Conservation (phyloP, 1,140 invertebrate species). For the Pissodes strobi region DNA sequence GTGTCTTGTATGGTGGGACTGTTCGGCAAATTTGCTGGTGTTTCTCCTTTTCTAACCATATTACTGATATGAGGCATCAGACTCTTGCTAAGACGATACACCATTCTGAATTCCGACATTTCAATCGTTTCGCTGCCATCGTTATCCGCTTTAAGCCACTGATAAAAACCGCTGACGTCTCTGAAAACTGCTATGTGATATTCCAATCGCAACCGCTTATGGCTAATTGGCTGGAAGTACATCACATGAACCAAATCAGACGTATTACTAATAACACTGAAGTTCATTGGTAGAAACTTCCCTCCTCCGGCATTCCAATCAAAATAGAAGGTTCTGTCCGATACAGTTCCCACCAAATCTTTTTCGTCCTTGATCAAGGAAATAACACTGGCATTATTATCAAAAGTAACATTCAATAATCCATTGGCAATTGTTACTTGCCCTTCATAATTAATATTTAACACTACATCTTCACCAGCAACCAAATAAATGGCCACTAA, state of each 20-base stretch:
- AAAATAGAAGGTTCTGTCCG: too few relatives aligned
- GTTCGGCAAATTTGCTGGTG: neutral
- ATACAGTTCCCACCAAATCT: too few relatives aligned
- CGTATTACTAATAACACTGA: neutral
- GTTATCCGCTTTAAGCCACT: neutral
- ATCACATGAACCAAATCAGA: too few relatives aligned
- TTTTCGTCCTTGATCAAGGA: neutral
- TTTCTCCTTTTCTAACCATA: neutral
- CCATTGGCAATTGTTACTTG: neutral
- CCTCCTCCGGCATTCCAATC: constrained; percentile 13
- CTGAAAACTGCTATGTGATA: too few relatives aligned
- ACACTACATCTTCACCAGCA: neutral
- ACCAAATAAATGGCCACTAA: too few relatives aligned
- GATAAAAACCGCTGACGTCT: too few relatives aligned
- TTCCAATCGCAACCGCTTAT: neutral
- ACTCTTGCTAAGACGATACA: neutral
- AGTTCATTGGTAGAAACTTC: neutral
- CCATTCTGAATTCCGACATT: constrained; percentile 4
- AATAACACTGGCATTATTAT: neutral
- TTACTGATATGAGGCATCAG: neutral
- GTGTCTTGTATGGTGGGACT: too few relatives aligned
- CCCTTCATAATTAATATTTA: neutral
- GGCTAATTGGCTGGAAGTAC: neutral
- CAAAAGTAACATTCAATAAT: constrained; percentile 1
- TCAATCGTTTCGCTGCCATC: neutral